Base-by-base conservation (phyloP, 2,113 vertebrate genomes). In the Ochotona princeps region DNA sequence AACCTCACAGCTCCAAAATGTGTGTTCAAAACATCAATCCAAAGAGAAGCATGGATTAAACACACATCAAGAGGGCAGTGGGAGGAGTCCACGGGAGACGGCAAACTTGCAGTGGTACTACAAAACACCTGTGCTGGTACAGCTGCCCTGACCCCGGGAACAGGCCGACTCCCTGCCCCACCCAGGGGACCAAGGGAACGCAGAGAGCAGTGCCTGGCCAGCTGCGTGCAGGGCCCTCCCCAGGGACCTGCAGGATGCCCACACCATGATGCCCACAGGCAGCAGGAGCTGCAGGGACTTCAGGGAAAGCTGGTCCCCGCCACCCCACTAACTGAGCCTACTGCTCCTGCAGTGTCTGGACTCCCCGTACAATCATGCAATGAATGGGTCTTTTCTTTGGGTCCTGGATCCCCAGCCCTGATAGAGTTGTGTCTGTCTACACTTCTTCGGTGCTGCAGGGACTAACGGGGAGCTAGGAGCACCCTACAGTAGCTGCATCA, bases 241-340 rank as follows among this genome's bases (percentile, higher is more conserved):
- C 82, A 75, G 94, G 94, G 87, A 89, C 90, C 83, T 17, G 35
- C 92, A 91, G 63, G 65, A 20, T 15, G 18, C 10, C 65, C 70
- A 20, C 0, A 38, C 11, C 1, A 15, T 2, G 1, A 35, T 21
- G n/a, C 49, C 51, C 38, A 30, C 2, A 38, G 14, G 26, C 15
- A 26, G 15, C 0, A 26, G 51, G 17, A 32, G 70, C 47, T 66
- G 47, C 1, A 8, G 49, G 69, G 35, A 38, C 60, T 67, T 54
- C 7, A 1, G 87, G 21, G 72, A 28, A 10, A 21, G 7, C 2
- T 57, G 47, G 51, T 30, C 10, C 2, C 67, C 15, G 23, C 83
- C 61, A 47, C 80, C 11, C 0, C 5, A 20, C 63, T 11, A 51
- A 25, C 74, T 2, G 0, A 73, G 44, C 8, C 2, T 2, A 17